Base-by-base conservation (phyloP, 2,113 vertebrate genomes). In the Redunca redunca region DNA sequence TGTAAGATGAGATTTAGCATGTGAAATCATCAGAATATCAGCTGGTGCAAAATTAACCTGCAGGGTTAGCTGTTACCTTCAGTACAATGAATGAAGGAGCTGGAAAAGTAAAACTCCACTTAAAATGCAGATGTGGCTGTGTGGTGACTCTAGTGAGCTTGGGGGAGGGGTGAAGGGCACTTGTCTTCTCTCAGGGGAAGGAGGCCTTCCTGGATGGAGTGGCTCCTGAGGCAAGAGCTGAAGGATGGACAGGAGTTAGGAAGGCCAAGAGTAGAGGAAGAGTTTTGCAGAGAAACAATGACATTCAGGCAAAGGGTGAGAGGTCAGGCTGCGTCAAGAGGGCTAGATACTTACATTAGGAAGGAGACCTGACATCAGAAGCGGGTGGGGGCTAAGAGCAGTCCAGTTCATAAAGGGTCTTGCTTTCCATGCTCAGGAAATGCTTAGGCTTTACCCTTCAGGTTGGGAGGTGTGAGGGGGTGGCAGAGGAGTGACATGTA, bases 311-410 rank as follows among this genome's bases (percentile, higher is more conserved):
- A 46, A 3, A 74, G 78, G 6, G 33, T 58, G 26, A 1, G 33
- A 43, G 86, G 36, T n/a, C 28, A 46, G 4, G 21, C 7, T 25
- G 15, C 13, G 7, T 40, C 17, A 19, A 14, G 14, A 55, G n/a
- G 1, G 5, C 17, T 30, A 40, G 52, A 7, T 23, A 52, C 19
- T 60, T 26, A 48, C 2, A 11, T 7, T 7, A 2, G 1, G 28
- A 10, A 5, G 17, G 10, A 26, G 14, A 21, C 36, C 46, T 14
- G 10, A 16, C 6, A 4, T 15, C 0, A 8, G 17, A 7, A 89
- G 67, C 50, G 7, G 21, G n/a, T 30, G 28, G 9, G 23, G n/a
- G 13, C 16, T 0, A 1, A 4, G 46, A 25, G 28, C 2, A 15
- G 36, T 7, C 17, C 30, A 46, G 46, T 36, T 87, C 46, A 13